Evolutionary conservation across 2,888 invertebrate species (phyloP).

Genomic region (Macrosiphum euphorbiae): DNA sequence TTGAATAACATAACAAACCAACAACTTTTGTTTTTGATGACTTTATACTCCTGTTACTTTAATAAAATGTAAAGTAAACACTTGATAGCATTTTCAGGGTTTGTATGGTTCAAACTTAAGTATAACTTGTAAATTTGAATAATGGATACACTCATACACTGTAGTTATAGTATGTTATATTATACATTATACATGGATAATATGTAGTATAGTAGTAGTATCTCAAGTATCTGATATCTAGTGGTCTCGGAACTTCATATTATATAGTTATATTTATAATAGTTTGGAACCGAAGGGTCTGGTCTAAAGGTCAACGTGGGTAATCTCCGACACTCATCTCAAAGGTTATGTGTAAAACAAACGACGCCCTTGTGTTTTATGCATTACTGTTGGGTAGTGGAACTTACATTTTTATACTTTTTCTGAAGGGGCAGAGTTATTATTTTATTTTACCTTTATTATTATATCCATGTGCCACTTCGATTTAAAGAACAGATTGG

Average conservation of each 20-base stretch:
- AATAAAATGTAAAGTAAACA: neutral
- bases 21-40: neutral
- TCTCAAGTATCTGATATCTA: constrained; percentile 28
- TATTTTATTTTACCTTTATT: constrained; percentile 49
- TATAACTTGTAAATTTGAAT: constrained; percentile 7
- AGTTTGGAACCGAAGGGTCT: constrained; percentile 45
- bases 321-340: constrained; percentile 46
- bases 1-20: neutral
- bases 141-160: neutral
- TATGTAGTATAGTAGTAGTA: neutral
- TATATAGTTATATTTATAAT: constrained; percentile 57
- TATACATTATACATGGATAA: neutral
- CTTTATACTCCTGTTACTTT: neutral
- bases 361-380: constrained; percentile 46
- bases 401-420: constrained; percentile 39
- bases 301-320: constrained; percentile 53
- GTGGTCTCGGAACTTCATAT: constrained; percentile 1
- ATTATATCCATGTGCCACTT: constrained; percentile 29
- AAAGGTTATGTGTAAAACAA: constrained; percentile 51
- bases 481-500: constrained; percentile 37
- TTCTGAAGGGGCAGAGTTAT: neutral
- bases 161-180: neutral
- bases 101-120: neutral
- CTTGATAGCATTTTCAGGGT: neutral
- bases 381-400: neutral